Base-by-base conservation (phyloP, 2,113 vertebrate genomes). In the Pithys albifrons region DNA sequence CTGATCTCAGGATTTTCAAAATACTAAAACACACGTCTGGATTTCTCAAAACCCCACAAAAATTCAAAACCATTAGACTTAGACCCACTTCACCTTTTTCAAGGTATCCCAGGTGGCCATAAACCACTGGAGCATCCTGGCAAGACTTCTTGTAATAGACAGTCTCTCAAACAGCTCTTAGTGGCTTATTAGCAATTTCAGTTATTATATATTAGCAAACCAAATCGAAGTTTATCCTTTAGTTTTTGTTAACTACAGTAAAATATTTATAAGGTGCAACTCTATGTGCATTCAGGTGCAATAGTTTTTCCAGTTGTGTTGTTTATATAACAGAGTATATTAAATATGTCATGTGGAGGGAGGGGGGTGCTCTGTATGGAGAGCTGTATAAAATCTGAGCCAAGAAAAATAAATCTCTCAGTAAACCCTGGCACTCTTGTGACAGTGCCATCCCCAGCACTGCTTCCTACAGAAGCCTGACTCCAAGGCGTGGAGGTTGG, bases 1-100 rank as follows among this genome's bases (percentile, higher is more conserved):
- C 93, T 94, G 90, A 96, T 89, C 83, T 93, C 92, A 94, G 92
- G 85, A 72, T 96, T 96, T 96, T 96, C 85, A 88, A 82, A 65
- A 81, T 88, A 81, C 73, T 88, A 86, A 95, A 94, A 91, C 5
- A 57, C 72, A 52, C 64, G 86, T 91, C 86, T 93, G 85, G 41
- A 61, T 94, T 95, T 94, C 88, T 93, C 52, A 75, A 91, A 94
- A 89, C 52, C 45, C 48, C 45, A 85, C 1, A 2, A 81, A 91
- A 81, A 76, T 95, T 94, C 8, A 89, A 49, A 91, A 89, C 54
- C 49, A 18, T 74, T 59, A 86, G 85, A 80, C 67, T 74, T 59
- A 86, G 85, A 77, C 71, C 27, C 17, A 7, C 74, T 96, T 90
- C 20, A 46, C 31, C 59, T 88, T 89, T 91, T n/a, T 48, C 28